Evolutionary conservation across 2,113 vertebrate species (phyloP), one percentile per base, ranked within the genome.

Genomic region (Emydocephalus ijimae): DNA sequence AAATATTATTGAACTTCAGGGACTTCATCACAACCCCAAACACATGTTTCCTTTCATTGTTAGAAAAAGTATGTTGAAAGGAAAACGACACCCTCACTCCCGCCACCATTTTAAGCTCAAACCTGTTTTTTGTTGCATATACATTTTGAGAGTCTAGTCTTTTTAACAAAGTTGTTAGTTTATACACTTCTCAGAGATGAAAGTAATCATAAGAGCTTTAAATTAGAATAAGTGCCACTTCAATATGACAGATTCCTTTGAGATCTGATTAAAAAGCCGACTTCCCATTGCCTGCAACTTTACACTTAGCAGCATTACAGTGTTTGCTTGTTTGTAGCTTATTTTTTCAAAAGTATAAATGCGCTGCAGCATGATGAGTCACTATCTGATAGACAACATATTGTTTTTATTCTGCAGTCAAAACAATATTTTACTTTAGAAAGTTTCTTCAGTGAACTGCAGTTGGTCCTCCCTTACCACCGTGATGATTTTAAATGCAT

Each of bases 221-320:
- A 98, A 98, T 98, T 98, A 97, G 97, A 96, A 20, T 97, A 98
- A 98, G 97, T 98, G 97, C 97, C 97, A 98, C 97, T 98, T 98
- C 96, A 97, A 94, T 97, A 95, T 97, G 97, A 94, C 97, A 96
- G 94, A 95, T 96, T 98, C 97, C 97, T 98, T 97, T 96, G 97
- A 98, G 98, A 97, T 96, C 97, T 98, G 97, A 98, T 98, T 97
- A 97, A 97, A 97, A 97, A 95, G 94, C 93, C 96, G 95, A 94
- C 97, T 97, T 96, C 97, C 97, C 88, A 96, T 96, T 93, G 97
- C 94, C 97, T 95, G 95, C 96, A 95, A 95, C 97, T 97, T 97
- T 97, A 95, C 95, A 93, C 95, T 2, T 92, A 92, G 91, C 95
- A 54, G 93, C 91, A 3, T 93, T 94, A 96, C 96, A 94, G 93